These are phyloP conservation scores for Neoascia interrupta DNA, from an alignment of 2,888 invertebrate genomes.

Conservation along the genomic window DNA sequence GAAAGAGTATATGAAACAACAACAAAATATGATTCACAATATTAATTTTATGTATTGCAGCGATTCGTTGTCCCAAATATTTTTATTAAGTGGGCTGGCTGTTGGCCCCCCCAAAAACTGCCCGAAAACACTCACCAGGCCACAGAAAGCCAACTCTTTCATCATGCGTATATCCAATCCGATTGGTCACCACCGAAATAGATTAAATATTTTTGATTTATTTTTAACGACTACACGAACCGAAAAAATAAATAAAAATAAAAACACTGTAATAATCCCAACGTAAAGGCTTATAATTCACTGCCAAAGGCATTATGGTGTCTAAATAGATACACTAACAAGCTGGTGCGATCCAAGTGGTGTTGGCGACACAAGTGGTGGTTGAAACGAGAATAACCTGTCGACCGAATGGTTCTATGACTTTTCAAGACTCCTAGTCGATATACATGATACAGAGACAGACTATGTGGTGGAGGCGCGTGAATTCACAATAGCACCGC, in stretches of 20 bases:
- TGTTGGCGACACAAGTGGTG: slow-evolving; percentile 59
- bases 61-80: slow-evolving; percentile 45
- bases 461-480: slow-evolving; percentile 25
- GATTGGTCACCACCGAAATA: slow-evolving; percentile 55
- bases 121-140: slow-evolving; percentile 32
- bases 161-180: slow-evolving; percentile 32
- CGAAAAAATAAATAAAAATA: slow-evolving; percentile 7
- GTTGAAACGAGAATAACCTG: slow-evolving; percentile 47
- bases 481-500: slow-evolving; percentile 12
- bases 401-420: slow-evolving; percentile 19
- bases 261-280: slow-evolving; percentile 15
- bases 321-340: slow-evolving; percentile 39
- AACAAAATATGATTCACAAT: slow-evolving; percentile 35
- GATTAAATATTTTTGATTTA: slow-evolving; percentile 56
- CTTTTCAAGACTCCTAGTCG: slow-evolving; percentile 24
- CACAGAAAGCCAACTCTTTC: slow-evolving; percentile 36
- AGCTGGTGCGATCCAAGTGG: slow-evolving; percentile 42
- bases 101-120: neutral
- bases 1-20: neutral
- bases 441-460: no score
- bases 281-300: slow-evolving; percentile 51
- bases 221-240: slow-evolving; percentile 40
- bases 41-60: slow-evolving; percentile 26
- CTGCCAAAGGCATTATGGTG: slow-evolving; percentile 59
- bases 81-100: slow-evolving; percentile 14